Evolutionary conservation across 2,888 invertebrate genomes (phyloP).

Genomic region (Drosophila cognata): DNA sequence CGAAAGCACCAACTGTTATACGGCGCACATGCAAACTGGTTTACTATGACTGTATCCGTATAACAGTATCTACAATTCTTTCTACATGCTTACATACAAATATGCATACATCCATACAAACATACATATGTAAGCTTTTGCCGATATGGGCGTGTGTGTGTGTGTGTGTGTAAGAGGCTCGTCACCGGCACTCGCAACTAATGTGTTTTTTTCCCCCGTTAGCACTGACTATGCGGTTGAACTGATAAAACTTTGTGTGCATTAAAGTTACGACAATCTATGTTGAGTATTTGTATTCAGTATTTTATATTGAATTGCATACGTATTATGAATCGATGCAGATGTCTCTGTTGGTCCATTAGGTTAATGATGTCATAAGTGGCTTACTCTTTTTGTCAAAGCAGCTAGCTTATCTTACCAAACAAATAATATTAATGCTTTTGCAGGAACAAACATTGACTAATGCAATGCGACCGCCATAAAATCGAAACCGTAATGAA

Average conservation of each 20-base stretch:
- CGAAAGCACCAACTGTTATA: constrained; percentile 60
- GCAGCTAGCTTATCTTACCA: not conserved
- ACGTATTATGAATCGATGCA: not conserved
- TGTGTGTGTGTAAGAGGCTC: constrained; percentile 65
- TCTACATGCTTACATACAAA: not conserved
- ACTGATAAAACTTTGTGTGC: not conserved
- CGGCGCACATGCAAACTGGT: constrained; percentile 58
- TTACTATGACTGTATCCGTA: constrained; percentile 47
- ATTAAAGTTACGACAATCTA: not conserved
- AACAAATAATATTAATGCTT: not conserved
- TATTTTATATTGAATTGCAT: not conserved
- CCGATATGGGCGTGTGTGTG: constrained; percentile 11
- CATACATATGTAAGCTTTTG: not conserved
- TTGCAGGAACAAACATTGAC: not conserved
- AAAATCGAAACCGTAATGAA: not conserved
- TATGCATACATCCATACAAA: constrained; percentile 1
- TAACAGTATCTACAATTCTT: constrained; percentile 50
- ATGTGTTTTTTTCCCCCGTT: constrained; percentile 11
- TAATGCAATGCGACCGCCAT: not conserved
- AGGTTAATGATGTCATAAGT: not conserved
- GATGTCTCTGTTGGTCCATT: not conserved
- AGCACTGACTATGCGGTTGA: not conserved
- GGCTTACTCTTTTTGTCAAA: not conserved
- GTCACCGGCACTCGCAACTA: constrained; percentile 53
- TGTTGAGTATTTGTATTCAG: not conserved